Evolutionary conservation across 2,797 vertebrate species (phyloP).

Genomic region (Trachurus trachurus): DNA sequence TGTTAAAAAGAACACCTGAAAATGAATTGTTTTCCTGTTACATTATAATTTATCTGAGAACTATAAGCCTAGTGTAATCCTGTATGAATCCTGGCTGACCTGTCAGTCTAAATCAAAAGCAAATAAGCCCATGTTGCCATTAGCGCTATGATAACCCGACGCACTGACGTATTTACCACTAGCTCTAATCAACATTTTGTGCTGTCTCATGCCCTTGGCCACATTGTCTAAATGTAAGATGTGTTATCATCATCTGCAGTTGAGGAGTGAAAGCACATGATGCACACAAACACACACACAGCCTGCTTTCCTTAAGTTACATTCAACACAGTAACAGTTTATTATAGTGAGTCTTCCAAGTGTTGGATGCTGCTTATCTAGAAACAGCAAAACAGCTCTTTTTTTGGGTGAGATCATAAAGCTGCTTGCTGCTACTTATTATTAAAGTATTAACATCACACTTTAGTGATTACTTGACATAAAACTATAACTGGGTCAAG

Average conservation of each 20-base stretch:
- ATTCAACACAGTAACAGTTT: slow-evolving; percentile 25
- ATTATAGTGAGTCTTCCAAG: background rate
- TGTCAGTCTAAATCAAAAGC: background rate
- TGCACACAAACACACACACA: background rate
- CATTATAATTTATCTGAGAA: slow-evolving; percentile 1
- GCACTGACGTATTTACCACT: background rate
- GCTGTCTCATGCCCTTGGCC: background rate
- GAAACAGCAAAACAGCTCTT: slow-evolving; percentile 4
- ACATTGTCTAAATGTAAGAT: slow-evolving; percentile 24
- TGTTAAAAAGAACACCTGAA: background rate
- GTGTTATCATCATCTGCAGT: slow-evolving; percentile 29
- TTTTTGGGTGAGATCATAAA: background rate
- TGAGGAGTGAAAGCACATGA: slow-evolving; percentile 48
- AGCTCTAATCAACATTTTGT: slow-evolving; percentile 16
- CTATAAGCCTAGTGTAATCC: background rate
- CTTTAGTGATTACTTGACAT: slow-evolving; percentile 18
- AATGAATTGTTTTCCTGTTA: background rate
- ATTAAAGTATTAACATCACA: background rate
- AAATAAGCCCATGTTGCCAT: background rate
- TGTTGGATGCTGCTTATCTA: slow-evolving; percentile 4
- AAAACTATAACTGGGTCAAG: slow-evolving; percentile 24
- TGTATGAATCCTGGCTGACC: slow-evolving; percentile 11
- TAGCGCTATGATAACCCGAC: background rate
- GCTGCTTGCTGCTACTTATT: background rate
- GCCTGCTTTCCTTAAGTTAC: slow-evolving; percentile 1